These are phyloP conservation scores for Tanypteryx hageni DNA, from an alignment of 2,888 invertebrate species.

Conservation along the genomic window DNA sequence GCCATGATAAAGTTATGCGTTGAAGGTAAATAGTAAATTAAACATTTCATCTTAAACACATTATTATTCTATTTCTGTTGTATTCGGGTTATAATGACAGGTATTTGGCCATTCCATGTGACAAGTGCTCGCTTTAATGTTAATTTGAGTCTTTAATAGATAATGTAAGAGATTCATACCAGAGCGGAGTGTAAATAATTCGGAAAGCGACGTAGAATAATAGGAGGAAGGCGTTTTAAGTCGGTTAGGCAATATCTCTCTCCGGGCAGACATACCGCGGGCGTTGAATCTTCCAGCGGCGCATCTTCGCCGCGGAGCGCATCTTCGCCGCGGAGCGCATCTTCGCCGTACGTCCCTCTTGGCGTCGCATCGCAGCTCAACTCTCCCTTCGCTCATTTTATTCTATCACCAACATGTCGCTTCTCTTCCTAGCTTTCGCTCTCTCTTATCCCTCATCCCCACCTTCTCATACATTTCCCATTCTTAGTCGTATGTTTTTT, in stretches of 20 bases:
- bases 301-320: slow-evolving; percentile 44
- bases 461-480: background rate
- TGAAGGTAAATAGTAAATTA: no score
- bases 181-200: slow-evolving; percentile 2
- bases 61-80: no score
- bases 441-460: background rate
- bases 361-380: slow-evolving; percentile 22
- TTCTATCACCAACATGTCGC: slow-evolving; percentile 42
- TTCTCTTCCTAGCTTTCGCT: slow-evolving; percentile 12
- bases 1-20: no score
- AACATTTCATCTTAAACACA: no score
- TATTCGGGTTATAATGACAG: no score
- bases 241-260: slow-evolving; percentile 31
- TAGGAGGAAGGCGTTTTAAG: background rate
- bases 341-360: slow-evolving; percentile 46
- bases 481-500: background rate
- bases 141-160: slow-evolving; percentile 19
- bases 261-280: background rate
- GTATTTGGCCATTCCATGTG: slow-evolving; percentile 29
- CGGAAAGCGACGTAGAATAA: slow-evolving; percentile 44
- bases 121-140: background rate
- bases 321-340: slow-evolving; percentile 36
- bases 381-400: background rate
- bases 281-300: background rate
- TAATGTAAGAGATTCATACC: slow-evolving; percentile 31